Evolutionary conservation across 2,888 invertebrate species (phyloP).

Genomic region (Onthophagus sagittarius): DNA sequence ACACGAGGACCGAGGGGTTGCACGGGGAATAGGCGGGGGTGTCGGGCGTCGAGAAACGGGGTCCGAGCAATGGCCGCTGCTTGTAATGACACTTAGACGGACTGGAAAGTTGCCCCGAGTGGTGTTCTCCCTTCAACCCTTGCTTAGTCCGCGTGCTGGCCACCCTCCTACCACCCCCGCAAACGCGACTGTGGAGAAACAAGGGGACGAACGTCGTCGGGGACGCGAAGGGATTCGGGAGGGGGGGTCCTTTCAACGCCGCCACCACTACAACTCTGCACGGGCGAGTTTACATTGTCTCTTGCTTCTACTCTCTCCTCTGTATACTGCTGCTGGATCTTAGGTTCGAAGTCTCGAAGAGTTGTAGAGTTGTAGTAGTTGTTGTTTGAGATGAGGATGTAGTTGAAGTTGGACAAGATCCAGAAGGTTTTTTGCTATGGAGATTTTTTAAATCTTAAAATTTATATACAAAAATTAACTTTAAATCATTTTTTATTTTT

Average conservation of each 20-base stretch:
- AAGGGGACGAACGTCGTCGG: slow-evolving; percentile 16
- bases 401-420: not conserved
- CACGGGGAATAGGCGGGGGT: slow-evolving; percentile 28
- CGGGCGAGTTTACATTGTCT: not conserved
- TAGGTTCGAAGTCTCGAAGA: not conserved
- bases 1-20: slow-evolving; percentile 26
- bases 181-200: slow-evolving; percentile 32
- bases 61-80: slow-evolving; percentile 48
- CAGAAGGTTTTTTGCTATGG: not conserved
- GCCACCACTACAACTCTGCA: not conserved
- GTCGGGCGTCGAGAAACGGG: slow-evolving; percentile 30
- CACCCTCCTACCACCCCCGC: slow-evolving; percentile 26
- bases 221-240: not conserved
- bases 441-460: no score
- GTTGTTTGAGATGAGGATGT: not conserved
- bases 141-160: slow-evolving; percentile 6
- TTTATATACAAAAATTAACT: no score
- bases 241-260: not conserved
- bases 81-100: slow-evolving; percentile 50
- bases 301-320: not conserved
- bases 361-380: not conserved
- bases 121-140: slow-evolving; percentile 31
- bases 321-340: not conserved
- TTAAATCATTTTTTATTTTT: no score
- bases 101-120: slow-evolving; percentile 41